Percentiles rank a stretch among this genome's conserved stretches.
Conservation (phyloP, 2,888 invertebrate genomes). For the Gibbula magus region DNA sequence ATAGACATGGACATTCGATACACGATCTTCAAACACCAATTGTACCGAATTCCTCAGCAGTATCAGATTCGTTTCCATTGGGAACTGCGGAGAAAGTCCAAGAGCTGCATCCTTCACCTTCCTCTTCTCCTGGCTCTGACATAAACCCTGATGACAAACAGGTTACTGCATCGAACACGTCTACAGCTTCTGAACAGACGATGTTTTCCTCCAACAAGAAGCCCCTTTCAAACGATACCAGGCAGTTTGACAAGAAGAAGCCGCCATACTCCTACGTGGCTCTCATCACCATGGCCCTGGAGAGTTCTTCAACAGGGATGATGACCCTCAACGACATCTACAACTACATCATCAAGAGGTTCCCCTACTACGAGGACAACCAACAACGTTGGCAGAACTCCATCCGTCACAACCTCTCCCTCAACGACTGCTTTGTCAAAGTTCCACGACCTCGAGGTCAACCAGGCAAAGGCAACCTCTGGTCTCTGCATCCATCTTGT, state of each 20-base stretch:
- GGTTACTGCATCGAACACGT: conserved; percentile 49
- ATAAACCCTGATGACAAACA: conserved; percentile 29
- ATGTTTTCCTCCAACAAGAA: conserved; percentile 85
- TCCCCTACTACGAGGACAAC: conserved; percentile 89
- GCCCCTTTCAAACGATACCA: too few species aligned
- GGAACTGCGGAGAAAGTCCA: too few species aligned
- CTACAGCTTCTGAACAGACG: conserved; percentile 70
- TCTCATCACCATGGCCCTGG: conserved; percentile 99
- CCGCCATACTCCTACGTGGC: conserved; percentile 99
- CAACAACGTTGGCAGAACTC: conserved; percentile 83
- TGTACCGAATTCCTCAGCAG: too few species aligned
- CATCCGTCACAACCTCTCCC: conserved; percentile 91
- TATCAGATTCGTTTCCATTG: too few species aligned
- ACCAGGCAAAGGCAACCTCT: conserved; percentile 74
- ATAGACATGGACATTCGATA: too few species aligned
- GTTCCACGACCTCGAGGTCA: conserved; percentile 78
- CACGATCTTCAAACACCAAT: too few species aligned
- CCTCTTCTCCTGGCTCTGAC: conserved; percentile 19
- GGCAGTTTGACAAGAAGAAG: too few species aligned
- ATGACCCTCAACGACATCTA: conserved; percentile 91
- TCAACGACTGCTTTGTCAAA: conserved; percentile 97
- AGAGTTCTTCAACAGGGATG: conserved; percentile 98
- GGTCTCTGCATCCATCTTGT: conserved; percentile 73
- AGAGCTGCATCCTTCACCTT: background rate
- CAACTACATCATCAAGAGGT: conserved; percentile 90